Conservation (phyloP, 2,113 vertebrate genomes). For the Dunckerocampus dactyliophorus region DNA sequence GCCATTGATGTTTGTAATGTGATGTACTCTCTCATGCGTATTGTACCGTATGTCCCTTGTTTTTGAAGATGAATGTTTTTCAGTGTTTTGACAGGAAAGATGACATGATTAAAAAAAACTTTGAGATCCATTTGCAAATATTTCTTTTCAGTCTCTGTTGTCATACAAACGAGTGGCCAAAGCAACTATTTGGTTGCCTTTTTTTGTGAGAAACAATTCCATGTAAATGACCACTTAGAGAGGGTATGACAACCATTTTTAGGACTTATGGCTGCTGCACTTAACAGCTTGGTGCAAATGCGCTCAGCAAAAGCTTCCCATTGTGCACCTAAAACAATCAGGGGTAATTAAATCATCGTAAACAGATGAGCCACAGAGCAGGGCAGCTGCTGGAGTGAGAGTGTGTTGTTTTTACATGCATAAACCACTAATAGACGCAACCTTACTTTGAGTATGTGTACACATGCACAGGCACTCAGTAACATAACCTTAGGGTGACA, state of each 20-base stretch:
- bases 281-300: conserved; percentile 47
- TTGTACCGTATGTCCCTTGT: too few species aligned
- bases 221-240: not conserved
- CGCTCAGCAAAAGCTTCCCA: conserved; percentile 25
- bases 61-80: too few species aligned
- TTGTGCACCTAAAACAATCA: conserved; percentile 55
- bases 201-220: not conserved
- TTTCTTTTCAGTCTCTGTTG: too few species aligned
- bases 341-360: conserved; percentile 54
- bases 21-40: too few species aligned
- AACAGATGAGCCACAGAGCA: conserved; percentile 41
- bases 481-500: conserved; percentile 55
- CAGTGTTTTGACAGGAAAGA: too few species aligned
- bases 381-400: conserved; percentile 31
- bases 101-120: too few species aligned
- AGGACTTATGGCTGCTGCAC: conserved; percentile 46
- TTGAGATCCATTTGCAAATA: too few species aligned
- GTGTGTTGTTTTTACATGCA: conserved; percentile 28
- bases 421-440: conserved; percentile 41
- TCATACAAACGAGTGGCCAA: too few species aligned
- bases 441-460: conserved; percentile 14
- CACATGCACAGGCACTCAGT: conserved; percentile 30
- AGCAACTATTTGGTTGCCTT: too few species aligned
- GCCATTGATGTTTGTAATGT: too few species aligned
- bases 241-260: conserved; percentile 53